Conservation (phyloP, 1,140 invertebrate genomes). For the Anastatus disparis region DNA sequence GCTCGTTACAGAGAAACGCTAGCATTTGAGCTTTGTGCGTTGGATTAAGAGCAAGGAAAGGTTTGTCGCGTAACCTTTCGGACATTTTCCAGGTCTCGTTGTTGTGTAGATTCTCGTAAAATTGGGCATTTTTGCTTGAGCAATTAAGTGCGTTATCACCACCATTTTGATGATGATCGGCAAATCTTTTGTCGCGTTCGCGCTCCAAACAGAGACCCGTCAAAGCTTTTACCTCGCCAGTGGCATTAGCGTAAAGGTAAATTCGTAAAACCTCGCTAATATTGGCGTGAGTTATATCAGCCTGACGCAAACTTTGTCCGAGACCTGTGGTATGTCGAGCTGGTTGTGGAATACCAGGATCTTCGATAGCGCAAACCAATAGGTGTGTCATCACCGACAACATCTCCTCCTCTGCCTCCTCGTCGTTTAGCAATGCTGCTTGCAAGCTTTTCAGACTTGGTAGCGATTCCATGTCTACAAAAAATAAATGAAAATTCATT, state of each 20-base stretch:
- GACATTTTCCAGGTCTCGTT: slow-evolving; percentile 82
- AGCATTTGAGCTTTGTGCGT: slow-evolving; percentile 88
- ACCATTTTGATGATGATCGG: slow-evolving; percentile 82
- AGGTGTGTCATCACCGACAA: slow-evolving; percentile 89
- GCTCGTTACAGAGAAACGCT: slow-evolving; percentile 92
- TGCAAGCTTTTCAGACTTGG: slow-evolving; percentile 89
- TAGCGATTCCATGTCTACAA: slow-evolving; percentile 87
- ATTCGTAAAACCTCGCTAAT: slow-evolving; percentile 92
- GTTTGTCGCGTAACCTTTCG: slow-evolving; percentile 80
- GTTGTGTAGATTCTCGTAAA: slow-evolving; percentile 80
- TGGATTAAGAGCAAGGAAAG: slow-evolving; percentile 87
- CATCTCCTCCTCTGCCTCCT: slow-evolving; percentile 88
- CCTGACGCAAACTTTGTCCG: slow-evolving; percentile 89
- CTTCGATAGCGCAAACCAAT: slow-evolving; percentile 91
- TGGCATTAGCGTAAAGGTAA: slow-evolving; percentile 87
- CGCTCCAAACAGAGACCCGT: slow-evolving; percentile 81
- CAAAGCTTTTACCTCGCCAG: slow-evolving; percentile 84
- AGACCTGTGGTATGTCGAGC: slow-evolving; percentile 86
- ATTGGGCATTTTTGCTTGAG: slow-evolving; percentile 78
- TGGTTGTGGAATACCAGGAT: slow-evolving; percentile 92
- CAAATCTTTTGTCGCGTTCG: slow-evolving; percentile 79
- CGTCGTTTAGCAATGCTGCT: slow-evolving; percentile 83
- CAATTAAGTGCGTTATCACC: slow-evolving; percentile 72
- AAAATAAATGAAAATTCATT: too few relatives aligned
- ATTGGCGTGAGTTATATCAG: slow-evolving; percentile 90